These are phyloP conservation scores for Copidosoma aretas DNA, from an alignment of 2,888 invertebrate genomes.

Conservation along the genomic window DNA sequence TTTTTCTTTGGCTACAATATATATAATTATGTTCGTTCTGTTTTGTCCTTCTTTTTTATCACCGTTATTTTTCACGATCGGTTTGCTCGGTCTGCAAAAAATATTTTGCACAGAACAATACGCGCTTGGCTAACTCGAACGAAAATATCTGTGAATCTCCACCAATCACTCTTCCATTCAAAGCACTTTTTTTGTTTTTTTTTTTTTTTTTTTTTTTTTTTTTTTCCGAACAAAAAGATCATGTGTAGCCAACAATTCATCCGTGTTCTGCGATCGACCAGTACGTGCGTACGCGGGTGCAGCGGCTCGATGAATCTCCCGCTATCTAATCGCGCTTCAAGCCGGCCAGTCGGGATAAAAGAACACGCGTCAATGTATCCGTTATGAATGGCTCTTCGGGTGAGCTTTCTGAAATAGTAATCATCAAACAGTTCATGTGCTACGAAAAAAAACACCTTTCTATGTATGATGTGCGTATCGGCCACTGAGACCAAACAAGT, in stretches of 20 bases:
- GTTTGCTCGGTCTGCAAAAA: too few species aligned
- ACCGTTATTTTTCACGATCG: too few species aligned
- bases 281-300: background rate
- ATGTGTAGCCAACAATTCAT: background rate
- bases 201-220: background rate
- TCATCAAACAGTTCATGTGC: constrained; percentile 28
- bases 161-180: background rate
- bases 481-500: too few species aligned
- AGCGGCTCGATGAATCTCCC: background rate
- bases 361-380: background rate
- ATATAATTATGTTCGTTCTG: too few species aligned
- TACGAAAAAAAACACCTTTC: too few species aligned
- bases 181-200: too few species aligned
- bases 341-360: background rate
- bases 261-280: background rate
- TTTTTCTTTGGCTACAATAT: too few species aligned
- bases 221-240: background rate
- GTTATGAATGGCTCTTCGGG: background rate
- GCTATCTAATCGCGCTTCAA: background rate
- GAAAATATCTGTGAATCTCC: background rate
- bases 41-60: too few species aligned
- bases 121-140: background rate
- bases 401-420: constrained; percentile 27
- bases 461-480: too few species aligned
- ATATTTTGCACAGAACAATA: background rate